Percentiles rank a stretch among this genome's conserved stretches.
phyloP scores from a whole-genome alignment of 2,888 invertebrate species.

The Euspilapteryx auroguttella region DNA sequence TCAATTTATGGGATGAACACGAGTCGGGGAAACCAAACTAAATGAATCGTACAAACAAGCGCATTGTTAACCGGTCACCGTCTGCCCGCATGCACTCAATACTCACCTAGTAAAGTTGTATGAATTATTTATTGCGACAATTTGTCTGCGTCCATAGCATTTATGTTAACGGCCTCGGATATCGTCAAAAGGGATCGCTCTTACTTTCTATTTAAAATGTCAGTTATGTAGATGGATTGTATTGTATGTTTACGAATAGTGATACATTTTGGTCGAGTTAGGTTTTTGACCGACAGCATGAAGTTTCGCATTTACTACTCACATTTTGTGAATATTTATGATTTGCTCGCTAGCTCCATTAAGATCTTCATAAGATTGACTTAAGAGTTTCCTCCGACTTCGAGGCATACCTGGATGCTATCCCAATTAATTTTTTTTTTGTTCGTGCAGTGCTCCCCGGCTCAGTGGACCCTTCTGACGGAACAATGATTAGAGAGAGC shows the following conservation, averaged over 20 bases:
- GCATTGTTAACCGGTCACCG: constrained; percentile 24
- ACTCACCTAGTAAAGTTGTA: constrained; percentile 7
- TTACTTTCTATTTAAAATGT: constrained; percentile 1
- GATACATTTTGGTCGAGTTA: too few relatives aligned
- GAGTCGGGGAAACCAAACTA: too few relatives aligned
- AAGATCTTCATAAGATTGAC: too few relatives aligned
- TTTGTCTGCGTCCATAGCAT: constrained; percentile 13
- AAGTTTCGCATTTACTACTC: too few relatives aligned
- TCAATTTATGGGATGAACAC: too few relatives aligned
- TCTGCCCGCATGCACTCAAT: constrained; percentile 19
- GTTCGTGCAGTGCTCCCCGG: constrained; percentile 43
- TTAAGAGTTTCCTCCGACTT: neutral
- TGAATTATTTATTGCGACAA: constrained; percentile 12
- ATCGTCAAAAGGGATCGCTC: neutral
- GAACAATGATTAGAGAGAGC: constrained; percentile 44
- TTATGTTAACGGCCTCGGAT: constrained; percentile 6
- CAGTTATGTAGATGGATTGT: neutral
- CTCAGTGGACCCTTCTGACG: constrained; percentile 46
- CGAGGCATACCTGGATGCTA: constrained; percentile 41
- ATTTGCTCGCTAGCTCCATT: too few relatives aligned
- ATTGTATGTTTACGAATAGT: too few relatives aligned
- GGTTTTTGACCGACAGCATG: too few relatives aligned
- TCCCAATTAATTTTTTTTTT: constrained; percentile 34
- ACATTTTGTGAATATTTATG: too few relatives aligned
- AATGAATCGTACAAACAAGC: too few relatives aligned